These are phyloP conservation scores for Cyanocitta stelleri DNA, from an alignment of 2,113 vertebrate species.

Conservation along the genomic window DNA sequence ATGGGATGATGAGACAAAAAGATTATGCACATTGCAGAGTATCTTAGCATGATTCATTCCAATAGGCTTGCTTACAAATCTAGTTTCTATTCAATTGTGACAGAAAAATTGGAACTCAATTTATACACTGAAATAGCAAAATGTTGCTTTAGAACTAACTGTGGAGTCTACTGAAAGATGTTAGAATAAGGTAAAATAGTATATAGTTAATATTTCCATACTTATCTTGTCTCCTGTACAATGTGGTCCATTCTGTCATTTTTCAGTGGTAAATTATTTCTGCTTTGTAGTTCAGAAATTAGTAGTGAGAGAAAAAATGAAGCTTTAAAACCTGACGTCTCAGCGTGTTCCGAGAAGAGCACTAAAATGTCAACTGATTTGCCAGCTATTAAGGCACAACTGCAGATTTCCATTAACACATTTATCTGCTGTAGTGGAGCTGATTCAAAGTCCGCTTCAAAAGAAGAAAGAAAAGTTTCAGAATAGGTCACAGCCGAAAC, in stretches of 20 bases:
- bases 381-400: background rate
- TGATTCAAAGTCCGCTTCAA: background rate
- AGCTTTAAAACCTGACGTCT: background rate
- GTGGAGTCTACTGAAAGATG: background rate
- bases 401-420: slow-evolving; percentile 52
- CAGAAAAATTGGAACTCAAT: background rate
- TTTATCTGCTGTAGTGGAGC: background rate
- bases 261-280: background rate
- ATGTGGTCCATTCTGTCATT: background rate
- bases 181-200: background rate
- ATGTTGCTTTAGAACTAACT: background rate
- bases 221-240: background rate
- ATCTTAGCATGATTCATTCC: background rate
- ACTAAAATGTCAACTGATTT: slow-evolving; percentile 18
- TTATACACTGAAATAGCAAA: background rate
- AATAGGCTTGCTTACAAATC: background rate
- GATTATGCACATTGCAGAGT: rapidly evolving
- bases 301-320: slow-evolving; percentile 10
- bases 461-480: slow-evolving; percentile 20
- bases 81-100: background rate
- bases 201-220: background rate
- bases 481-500: background rate
- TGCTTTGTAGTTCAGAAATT: slow-evolving; percentile 35
- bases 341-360: background rate
- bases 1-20: background rate